Percentiles rank a stretch among this genome's conserved stretches.
phyloP scores from a whole-genome alignment of 1,140 invertebrate genomes.

The Cardiocondyla obscurior region DNA sequence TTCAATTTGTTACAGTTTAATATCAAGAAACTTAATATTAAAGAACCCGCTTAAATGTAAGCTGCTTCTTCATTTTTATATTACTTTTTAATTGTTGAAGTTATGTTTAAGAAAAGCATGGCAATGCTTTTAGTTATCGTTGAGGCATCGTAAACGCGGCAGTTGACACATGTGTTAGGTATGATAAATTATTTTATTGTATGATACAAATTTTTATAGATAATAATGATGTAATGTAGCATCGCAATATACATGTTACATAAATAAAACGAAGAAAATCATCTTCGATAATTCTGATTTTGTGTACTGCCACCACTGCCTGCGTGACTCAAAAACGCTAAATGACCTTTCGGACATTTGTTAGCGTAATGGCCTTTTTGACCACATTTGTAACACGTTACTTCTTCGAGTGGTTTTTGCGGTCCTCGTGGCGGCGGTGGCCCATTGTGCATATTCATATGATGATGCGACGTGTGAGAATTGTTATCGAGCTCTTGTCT shows the following conservation, averaged over 20 bases:
- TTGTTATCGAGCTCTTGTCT: constrained; percentile 80
- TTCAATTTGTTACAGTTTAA: constrained; percentile 64
- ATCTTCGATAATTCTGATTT: constrained; percentile 75
- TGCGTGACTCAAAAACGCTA: constrained; percentile 95
- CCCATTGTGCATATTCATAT: constrained; percentile 79
- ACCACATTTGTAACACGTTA: constrained; percentile 98
- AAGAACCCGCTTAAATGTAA: not conserved
- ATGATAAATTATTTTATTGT: constrained; percentile 69
- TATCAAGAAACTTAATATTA: constrained; percentile 11
- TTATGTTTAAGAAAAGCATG: not conserved
- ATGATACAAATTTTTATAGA: constrained; percentile 69
- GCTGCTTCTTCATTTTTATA: not conserved
- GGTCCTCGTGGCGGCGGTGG: constrained; percentile 81
- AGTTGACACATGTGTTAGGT: not conserved
- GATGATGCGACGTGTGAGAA: constrained; percentile 75
- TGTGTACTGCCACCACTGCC: constrained; percentile 59
- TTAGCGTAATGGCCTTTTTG: constrained; percentile 99
- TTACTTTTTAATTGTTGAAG: constrained; percentile 30
- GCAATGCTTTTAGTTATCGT: not conserved
- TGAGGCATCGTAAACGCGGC: not conserved
- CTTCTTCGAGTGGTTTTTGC: constrained; percentile 94
- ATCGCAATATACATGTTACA: constrained; percentile 60
- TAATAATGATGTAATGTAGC: constrained; percentile 50
- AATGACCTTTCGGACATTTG: constrained; percentile 98
- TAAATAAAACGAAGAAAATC: constrained; percentile 67